phyloP scores from a whole-genome alignment of 2,113 vertebrate genomes.

The Nanorana parkeri region DNA sequence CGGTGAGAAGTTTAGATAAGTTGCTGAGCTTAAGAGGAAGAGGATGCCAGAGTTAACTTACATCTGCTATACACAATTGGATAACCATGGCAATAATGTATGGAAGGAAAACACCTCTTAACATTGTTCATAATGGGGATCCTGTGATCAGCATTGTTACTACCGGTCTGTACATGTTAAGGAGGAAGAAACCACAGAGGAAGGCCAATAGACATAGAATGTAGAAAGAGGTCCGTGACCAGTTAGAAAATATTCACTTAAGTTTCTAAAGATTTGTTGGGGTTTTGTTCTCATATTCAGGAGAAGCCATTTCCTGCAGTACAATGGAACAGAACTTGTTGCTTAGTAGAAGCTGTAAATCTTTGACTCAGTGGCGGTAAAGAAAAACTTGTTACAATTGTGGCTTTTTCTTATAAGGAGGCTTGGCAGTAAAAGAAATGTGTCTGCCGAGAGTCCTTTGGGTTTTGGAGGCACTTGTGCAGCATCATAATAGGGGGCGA shows the following conservation, averaged over 20 bases:
- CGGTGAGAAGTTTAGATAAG: not conserved
- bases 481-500: not conserved
- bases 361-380: conserved; percentile 11
- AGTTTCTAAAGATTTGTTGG: not conserved
- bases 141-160: conserved; percentile 14
- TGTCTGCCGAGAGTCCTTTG: not conserved
- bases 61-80: not conserved
- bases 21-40: not conserved
- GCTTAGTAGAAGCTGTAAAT: conserved; percentile 16
- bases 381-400: not conserved
- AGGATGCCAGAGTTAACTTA: not conserved
- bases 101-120: not conserved
- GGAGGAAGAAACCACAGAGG: not conserved
- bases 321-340: not conserved
- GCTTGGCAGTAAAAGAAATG: conserved; percentile 17
- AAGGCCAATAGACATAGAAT: not conserved
- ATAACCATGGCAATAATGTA: conserved; percentile 2
- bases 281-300: not conserved
- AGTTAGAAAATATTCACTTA: not conserved
- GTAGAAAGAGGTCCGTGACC: not conserved
- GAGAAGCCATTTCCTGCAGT: not conserved
- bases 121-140: not conserved
- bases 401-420: conserved; percentile 3
- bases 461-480: not conserved
- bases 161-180: too few relatives aligned